Base-by-base conservation (phyloP, 2,888 invertebrate species). In the Callimorpha dominula region DNA sequence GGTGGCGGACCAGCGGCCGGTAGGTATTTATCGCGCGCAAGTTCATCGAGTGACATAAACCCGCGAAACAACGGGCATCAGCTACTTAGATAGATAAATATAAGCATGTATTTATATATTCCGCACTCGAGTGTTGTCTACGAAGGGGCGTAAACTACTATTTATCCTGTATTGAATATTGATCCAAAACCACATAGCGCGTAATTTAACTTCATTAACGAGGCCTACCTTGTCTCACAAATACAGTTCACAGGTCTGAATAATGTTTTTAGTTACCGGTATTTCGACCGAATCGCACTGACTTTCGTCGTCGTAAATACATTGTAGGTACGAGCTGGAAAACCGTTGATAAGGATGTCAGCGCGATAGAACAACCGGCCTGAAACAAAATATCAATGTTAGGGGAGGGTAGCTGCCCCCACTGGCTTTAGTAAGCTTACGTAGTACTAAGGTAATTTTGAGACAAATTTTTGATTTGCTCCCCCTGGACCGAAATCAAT, bases 181-280 rank as follows among this genome's bases (percentile, higher is more conserved):
- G 14, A 60, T 60, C 14, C 60, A 60, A 60, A 60, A 60, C 60
- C 60, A 60, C 60, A 66, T 42, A 54, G 54, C 42, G 43, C 42
- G n/a, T 57, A 42, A 54, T 57, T 20, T 54, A 68, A 43, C 11
- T 17, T 43, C 52, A 8, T 12, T 43, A 68, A 20, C 54, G 17
- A 43, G 17, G 42, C 67, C 67, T 68, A 57, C n/a, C 42, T n/a
- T 17, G 67, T 57, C 60, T 15, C 67, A 68, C 20, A 8, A n/a
- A 11, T 50, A 54, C n/a, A 57, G 57, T 68, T 68, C 67, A 68
- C 54, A 20, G 14, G 17, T 14, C 42, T 68, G n/a, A 12, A 42
- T 11, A 67, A 50, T 31, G 65, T 67, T 52, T 42, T 17, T 54
- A 42, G 1, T 42, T 57, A 57, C 42, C 40, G 31, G 57, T 20